These are phyloP conservation scores for Dynastes tityus DNA, from an alignment of 2,888 invertebrate species.

Conservation along the genomic window DNA sequence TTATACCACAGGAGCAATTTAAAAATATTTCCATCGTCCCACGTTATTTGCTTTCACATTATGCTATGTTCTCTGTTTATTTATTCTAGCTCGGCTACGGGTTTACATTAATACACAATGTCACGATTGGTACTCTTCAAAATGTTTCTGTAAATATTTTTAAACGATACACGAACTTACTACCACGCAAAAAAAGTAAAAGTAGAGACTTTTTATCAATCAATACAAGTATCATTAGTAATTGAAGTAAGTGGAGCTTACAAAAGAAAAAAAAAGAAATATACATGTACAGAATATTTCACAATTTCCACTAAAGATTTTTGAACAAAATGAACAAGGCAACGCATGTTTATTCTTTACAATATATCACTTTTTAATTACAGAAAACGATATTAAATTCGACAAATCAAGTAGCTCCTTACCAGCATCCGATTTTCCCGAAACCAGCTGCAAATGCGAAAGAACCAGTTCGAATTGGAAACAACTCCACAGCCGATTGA, in stretches of 20 bases:
- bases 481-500: slow-evolving; percentile 33
- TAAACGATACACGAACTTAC: too few relatives aligned
- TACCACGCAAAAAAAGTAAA: too few relatives aligned
- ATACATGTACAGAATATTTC: too few relatives aligned
- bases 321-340: too few relatives aligned
- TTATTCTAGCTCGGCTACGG: not conserved
- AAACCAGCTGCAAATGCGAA: slow-evolving; percentile 32
- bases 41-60: slow-evolving; percentile 17
- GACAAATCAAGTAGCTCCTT: slow-evolving; percentile 34
- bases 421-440: slow-evolving; percentile 14
- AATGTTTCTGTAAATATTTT: too few relatives aligned
- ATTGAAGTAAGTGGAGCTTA: too few relatives aligned
- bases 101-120: not conserved
- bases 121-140: not conserved
- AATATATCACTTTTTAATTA: not conserved
- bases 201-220: too few relatives aligned
- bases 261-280: too few relatives aligned
- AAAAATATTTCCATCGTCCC: not conserved
- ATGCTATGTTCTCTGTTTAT: slow-evolving; percentile 16
- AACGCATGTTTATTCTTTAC: too few relatives aligned
- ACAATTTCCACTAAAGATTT: too few relatives aligned
- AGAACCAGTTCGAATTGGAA: slow-evolving; percentile 27
- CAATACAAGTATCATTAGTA: too few relatives aligned
- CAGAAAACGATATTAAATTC: slow-evolving; percentile 12
- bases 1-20: not conserved